A percentile compares a stretch with the other conserved stretches of the same genome.
Conservation (phyloP, 2,888 invertebrate species). For the Mesorhabditis belari region DNA sequence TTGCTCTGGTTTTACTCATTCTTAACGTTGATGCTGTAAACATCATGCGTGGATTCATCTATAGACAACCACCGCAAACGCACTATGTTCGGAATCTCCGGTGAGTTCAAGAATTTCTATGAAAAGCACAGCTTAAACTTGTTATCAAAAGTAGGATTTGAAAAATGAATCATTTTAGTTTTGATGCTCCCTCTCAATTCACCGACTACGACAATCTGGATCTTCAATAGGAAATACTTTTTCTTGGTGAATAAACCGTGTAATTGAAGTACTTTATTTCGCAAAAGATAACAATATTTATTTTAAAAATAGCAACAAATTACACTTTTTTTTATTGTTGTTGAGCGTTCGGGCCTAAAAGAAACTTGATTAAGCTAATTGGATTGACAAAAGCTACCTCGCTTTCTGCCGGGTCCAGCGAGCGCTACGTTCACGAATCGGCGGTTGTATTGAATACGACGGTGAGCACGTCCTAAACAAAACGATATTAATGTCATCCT, state of each 20-base stretch:
- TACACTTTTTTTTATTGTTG: slow-evolving; percentile 14
- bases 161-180: slow-evolving; percentile 4
- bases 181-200: background rate
- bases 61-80: background rate
- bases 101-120: background rate
- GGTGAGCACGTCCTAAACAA: slow-evolving; percentile 75
- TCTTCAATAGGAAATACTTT: slow-evolving; percentile 1
- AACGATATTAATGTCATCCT: background rate
- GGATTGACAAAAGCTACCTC: too few relatives aligned
- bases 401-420: slow-evolving; percentile 80
- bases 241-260: background rate
- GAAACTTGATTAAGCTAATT: too few relatives aligned
- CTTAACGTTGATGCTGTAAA: background rate
- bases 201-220: background rate
- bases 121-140: background rate
- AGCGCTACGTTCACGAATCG: slow-evolving; percentile 94
- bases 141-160: too few relatives aligned
- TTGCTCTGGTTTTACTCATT: background rate
- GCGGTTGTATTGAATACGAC: slow-evolving; percentile 96
- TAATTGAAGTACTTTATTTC: background rate
- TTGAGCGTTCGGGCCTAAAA: slow-evolving; percentile 90
- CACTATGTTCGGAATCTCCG: background rate
- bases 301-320: slow-evolving; percentile 10
- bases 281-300: slow-evolving; percentile 32
- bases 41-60: background rate